These are phyloP conservation scores for Contarinia nasturtii DNA, from an alignment of 1,140 invertebrate species.

Conservation along the genomic window DNA sequence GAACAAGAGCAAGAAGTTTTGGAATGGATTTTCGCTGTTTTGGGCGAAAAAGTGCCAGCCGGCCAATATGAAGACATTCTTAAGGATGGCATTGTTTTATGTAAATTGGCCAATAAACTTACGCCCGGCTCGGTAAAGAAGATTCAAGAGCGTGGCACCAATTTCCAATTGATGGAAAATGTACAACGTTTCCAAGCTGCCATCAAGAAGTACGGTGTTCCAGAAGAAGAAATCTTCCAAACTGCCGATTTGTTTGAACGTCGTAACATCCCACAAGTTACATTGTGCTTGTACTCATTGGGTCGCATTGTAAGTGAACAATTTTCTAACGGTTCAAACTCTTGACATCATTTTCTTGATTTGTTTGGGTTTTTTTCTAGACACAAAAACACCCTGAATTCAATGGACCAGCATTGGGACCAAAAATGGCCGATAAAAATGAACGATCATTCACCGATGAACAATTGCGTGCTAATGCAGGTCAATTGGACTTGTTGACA, in stretches of 20 bases:
- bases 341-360: not conserved
- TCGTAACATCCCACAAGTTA: conserved; percentile 92
- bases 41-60: conserved; percentile 68
- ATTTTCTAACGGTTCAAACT: conserved; percentile 1
- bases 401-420: conserved; percentile 71
- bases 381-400: conserved; percentile 91
- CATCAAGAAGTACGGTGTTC: conserved; percentile 83
- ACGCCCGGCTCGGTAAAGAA: conserved; percentile 88
- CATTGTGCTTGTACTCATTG: conserved; percentile 71
- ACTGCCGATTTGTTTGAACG: conserved; percentile 94
- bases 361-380: too few species aligned
- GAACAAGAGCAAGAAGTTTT: conserved; percentile 81
- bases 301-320: conserved; percentile 64
- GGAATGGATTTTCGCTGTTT: conserved; percentile 74
- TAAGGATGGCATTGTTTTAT: conserved; percentile 79
- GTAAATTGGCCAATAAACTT: conserved; percentile 89
- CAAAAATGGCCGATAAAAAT: conserved; percentile 89
- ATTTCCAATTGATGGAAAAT: conserved; percentile 98
- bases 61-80: conserved; percentile 81
- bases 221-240: conserved; percentile 95
- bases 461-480: conserved; percentile 77
- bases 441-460: conserved; percentile 87
- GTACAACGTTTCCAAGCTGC: conserved; percentile 90
- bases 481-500: conserved; percentile 74
- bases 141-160: conserved; percentile 87